Conservation (phyloP, 2,888 invertebrate species). For the Apeira syringaria region DNA sequence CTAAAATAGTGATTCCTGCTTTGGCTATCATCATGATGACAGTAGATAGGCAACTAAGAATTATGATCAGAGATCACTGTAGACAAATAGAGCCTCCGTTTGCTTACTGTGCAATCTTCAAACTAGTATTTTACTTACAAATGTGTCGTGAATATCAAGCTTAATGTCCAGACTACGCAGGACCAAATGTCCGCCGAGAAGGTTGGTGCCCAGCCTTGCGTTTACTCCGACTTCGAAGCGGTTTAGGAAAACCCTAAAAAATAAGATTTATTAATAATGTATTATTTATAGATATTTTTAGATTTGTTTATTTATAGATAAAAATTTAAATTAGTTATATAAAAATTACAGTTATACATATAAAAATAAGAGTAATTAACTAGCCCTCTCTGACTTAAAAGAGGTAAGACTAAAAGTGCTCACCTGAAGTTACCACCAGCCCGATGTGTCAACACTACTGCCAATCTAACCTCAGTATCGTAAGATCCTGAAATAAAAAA, state of each 20-base stretch:
- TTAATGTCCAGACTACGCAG: conserved; percentile 51
- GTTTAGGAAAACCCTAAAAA: conserved; percentile 51
- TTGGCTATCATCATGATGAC: too few species aligned
- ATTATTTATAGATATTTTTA: conserved; percentile 1
- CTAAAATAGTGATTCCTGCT: too few species aligned
- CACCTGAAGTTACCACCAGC: conserved; percentile 55
- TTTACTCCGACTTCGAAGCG: conserved; percentile 49
- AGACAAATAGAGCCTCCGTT: too few species aligned
- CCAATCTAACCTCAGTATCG: conserved; percentile 45
- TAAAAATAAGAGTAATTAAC: too few species aligned
- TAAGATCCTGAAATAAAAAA: conserved; percentile 47
- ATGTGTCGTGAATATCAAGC: conserved; percentile 51
- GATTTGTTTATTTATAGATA: background rate
- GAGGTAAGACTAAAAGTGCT: background rate
- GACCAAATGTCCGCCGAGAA: conserved; percentile 46
- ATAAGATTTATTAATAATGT: too few species aligned
- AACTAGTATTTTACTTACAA: conserved; percentile 41
- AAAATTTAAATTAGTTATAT: background rate
- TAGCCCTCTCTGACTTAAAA: too few species aligned
- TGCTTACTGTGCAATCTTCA: too few species aligned
- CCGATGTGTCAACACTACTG: conserved; percentile 38
- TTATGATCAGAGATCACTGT: too few species aligned
- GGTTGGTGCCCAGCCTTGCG: conserved; percentile 48
- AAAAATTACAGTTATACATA: background rate
- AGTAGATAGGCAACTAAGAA: too few species aligned